Evolutionary conservation across 2,113 vertebrate species (phyloP).

Genomic region (Mirounga angustirostris): DNA sequence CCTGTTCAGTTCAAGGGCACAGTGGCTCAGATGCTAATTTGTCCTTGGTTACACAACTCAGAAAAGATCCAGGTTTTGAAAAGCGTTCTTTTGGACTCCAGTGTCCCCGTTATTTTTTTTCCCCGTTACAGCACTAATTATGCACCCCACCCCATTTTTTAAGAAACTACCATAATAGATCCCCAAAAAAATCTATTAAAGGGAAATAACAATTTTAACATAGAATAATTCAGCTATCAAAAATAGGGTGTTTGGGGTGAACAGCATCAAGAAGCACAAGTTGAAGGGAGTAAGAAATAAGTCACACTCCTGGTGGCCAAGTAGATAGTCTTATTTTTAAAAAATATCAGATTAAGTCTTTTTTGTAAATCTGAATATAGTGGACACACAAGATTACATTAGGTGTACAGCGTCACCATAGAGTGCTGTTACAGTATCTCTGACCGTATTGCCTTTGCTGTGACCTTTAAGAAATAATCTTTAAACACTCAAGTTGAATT

Average conservation of each 20-base stretch:
- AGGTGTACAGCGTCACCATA: background rate
- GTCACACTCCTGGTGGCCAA: background rate
- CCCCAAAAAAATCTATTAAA: background rate
- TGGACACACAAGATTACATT: background rate
- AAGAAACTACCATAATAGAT: background rate
- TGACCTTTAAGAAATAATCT: background rate
- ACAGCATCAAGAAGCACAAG: background rate
- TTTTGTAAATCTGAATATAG: background rate
- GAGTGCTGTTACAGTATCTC: background rate
- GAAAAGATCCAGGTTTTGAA: background rate
- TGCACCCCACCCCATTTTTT: too few species aligned
- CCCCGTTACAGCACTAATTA: background rate
- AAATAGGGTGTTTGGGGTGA: background rate
- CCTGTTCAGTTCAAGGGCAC: background rate
- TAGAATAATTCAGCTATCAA: background rate
- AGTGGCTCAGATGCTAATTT: background rate
- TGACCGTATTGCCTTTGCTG: background rate
- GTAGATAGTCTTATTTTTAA: background rate
- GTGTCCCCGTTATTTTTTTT: background rate
- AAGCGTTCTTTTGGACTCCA: background rate
- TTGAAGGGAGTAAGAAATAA: background rate
- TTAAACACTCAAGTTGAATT: background rate
- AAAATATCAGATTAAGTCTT: too few species aligned
- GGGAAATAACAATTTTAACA: background rate
- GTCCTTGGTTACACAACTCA: background rate